Conservation (phyloP, 1,140 invertebrate species). For the Pachypsylla venusta region DNA sequence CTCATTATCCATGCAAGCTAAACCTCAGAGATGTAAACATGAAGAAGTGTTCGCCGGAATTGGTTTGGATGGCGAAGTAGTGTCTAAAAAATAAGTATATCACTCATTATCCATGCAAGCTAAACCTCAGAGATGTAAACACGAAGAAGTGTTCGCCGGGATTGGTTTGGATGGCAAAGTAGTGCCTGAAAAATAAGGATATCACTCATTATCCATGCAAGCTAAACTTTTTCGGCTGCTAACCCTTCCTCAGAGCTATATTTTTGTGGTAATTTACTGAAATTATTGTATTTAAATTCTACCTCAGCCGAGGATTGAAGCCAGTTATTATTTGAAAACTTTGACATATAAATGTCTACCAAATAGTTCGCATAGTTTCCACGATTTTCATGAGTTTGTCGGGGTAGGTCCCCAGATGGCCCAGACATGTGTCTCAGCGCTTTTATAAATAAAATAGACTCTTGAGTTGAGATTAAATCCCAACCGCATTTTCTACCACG, state of each 20-base stretch:
- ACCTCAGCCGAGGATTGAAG: no score
- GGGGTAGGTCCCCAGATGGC: no score
- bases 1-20: slow-evolving; percentile 5
- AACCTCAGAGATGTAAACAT: background rate
- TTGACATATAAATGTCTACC: background rate
- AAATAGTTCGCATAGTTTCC: no score
- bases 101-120: slow-evolving; percentile 6
- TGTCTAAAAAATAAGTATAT: background rate
- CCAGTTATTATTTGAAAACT: background rate
- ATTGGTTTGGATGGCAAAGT: background rate
- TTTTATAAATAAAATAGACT: no score
- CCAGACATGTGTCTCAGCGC: no score
- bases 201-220: no score
- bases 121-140: background rate
- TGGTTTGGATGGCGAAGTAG: background rate
- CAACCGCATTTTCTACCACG: no score
- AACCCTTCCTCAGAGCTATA: no score
- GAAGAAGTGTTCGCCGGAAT: background rate
- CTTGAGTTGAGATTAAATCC: no score
- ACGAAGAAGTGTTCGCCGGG: background rate
- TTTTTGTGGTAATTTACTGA: no score
- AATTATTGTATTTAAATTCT: no score
- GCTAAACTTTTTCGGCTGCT: background rate
- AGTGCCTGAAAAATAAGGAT: background rate
- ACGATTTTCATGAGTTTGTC: no score